Base-by-base conservation (phyloP, 2,797 vertebrate genomes). In the Gymnopithys bicolor region DNA sequence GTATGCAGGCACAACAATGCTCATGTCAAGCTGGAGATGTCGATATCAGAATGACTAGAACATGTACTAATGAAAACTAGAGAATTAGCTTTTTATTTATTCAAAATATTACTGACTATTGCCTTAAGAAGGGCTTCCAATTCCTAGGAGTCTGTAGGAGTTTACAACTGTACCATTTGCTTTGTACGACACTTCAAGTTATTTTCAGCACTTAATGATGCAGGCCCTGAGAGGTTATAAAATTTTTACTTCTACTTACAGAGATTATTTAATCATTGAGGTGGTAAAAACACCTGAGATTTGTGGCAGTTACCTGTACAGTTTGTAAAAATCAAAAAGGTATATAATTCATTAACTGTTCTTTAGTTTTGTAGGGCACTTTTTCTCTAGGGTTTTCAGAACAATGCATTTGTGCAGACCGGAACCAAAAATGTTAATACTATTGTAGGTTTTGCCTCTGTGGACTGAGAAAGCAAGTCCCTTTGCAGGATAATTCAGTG, bases 131-230 rank as follows among this genome's bases (percentile, higher is more conserved):
- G 33, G 35, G 32, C 32, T 89, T 91, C 14, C 16, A 28, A 46
- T 95, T 95, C 66, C 41, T 62, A 2, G 3, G 69, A 88, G 58
- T 93, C 90, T 84, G 79, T 66, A 85, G 43, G 84, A 90, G 87
- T 95, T 94, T 95, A 92, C 79, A 96, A 32, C 92, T 87, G 19
- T 53, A 70, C 74, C 49, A 25, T 95, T 90, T 95, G 92, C 88
- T 94, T 95, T 90, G 74, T 70, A 2, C 83, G 84, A 86, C 90
- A 90, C 70, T 95, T 82, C 48, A 39, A 15, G 74, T 93, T 94
- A 92, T 96, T 96, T 95, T 93, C 90, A 70, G 86, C 79, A 96
- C 63, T 94, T 96, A 95, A 95, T 95, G 93, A 88, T 89, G 94
- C 93, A 94, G 90, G 37, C 74, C 77, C 70, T 89, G 77, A 67